Conservation (phyloP, 2,888 invertebrate genomes). For the Colostygia pectinataria region DNA sequence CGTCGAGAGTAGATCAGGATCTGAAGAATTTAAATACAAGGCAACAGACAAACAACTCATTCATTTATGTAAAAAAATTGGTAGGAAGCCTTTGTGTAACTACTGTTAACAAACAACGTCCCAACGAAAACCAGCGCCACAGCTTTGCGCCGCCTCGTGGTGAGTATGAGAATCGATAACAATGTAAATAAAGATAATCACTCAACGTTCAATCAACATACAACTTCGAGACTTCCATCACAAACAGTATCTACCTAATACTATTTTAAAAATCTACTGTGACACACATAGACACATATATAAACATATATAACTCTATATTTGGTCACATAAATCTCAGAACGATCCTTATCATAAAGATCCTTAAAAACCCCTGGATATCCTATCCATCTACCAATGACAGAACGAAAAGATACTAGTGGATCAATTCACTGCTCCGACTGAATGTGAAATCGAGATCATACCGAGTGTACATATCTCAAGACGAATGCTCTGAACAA, state of each 20-base stretch:
- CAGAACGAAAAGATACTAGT: constrained; percentile 41
- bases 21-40: constrained; percentile 11
- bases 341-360: constrained; percentile 5
- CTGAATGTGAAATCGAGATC: constrained; percentile 77
- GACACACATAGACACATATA: too few species aligned
- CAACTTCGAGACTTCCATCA: neutral
- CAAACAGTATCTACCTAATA: too few species aligned
- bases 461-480: constrained; percentile 66
- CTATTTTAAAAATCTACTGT: too few species aligned
- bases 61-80: constrained; percentile 25
- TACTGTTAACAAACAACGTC: constrained; percentile 24
- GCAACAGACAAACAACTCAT: constrained; percentile 15
- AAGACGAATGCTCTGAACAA: constrained; percentile 79
- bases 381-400: constrained; percentile 16
- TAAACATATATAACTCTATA: too few species aligned
- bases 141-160: constrained; percentile 17
- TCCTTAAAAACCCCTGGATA: constrained; percentile 11
- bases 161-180: constrained; percentile 33
- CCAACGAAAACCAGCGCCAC: constrained; percentile 25
- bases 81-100: too few species aligned
- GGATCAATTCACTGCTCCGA: constrained; percentile 48
- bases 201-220: constrained; percentile 21
- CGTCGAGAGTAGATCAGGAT: neutral
- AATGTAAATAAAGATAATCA: constrained; percentile 25
- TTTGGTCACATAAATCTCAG: constrained; percentile 1